These are phyloP conservation scores for Natrix natrix DNA, from an alignment of 2,797 vertebrate species.

Conservation along the genomic window DNA sequence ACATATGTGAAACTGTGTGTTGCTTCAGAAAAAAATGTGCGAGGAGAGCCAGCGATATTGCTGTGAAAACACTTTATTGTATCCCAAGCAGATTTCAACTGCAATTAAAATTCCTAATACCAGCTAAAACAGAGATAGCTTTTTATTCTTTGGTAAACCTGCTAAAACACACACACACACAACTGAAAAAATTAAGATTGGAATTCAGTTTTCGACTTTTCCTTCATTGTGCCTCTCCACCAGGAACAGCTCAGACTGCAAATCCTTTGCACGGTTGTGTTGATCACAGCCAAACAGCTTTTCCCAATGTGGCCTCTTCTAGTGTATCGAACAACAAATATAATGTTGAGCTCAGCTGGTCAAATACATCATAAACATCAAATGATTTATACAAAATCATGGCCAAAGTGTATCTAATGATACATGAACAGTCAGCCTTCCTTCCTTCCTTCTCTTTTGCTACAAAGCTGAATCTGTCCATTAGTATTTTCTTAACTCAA, in stretches of 20 bases:
- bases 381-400: background rate
- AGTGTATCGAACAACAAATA: background rate
- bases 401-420: background rate
- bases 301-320: background rate
- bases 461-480: background rate
- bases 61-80: slow-evolving; percentile 55
- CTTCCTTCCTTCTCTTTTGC: background rate
- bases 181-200: slow-evolving; percentile 33
- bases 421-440: background rate
- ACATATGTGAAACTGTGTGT: slow-evolving; percentile 59
- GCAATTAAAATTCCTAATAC: slow-evolving; percentile 56
- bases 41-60: slow-evolving; percentile 56
- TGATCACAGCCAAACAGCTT: background rate
- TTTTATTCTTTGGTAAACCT: slow-evolving; percentile 30
- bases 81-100: slow-evolving; percentile 61
- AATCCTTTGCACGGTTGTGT: background rate
- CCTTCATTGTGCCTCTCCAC: background rate
- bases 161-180: slow-evolving; percentile 48
- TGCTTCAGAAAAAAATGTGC: slow-evolving; percentile 55
- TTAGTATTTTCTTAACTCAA: background rate
- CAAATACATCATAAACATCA: slow-evolving; percentile 8
- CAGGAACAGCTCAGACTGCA: background rate
- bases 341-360: slow-evolving; percentile 5
- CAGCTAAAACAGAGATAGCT: slow-evolving; percentile 53
- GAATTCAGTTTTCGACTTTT: slow-evolving; percentile 33